Percentiles rank a stretch among this genome's conserved stretches.
Evolutionary conservation across 2,797 vertebrate genomes (phyloP).

Genomic region (Myripristis jacobus): DNA sequence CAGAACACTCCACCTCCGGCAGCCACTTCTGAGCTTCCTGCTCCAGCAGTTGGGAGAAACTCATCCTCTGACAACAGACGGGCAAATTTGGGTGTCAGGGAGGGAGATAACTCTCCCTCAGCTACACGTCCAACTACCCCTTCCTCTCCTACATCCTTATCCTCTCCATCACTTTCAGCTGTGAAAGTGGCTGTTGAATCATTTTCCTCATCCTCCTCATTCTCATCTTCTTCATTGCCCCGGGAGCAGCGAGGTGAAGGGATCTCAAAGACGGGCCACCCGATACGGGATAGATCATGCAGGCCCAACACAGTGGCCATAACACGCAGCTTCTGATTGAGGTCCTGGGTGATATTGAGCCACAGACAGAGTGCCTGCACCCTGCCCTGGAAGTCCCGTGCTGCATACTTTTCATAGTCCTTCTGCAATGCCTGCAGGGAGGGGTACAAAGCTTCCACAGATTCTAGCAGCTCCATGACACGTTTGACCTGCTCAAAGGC

Average conservation of each 20-base stretch:
- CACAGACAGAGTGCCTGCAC: slow-evolving; percentile 99
- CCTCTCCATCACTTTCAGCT: slow-evolving; percentile 89
- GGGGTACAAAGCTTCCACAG: slow-evolving; percentile 97
- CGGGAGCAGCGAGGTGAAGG: slow-evolving; percentile 93
- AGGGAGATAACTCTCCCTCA: slow-evolving; percentile 78
- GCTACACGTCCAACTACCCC: slow-evolving; percentile 33
- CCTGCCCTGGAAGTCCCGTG: slow-evolving; percentile 96
- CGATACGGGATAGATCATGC: slow-evolving; percentile 93
- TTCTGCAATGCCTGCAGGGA: slow-evolving; percentile 96
- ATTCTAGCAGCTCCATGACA: slow-evolving; percentile 96
- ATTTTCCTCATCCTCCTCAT: slow-evolving; percentile 83
- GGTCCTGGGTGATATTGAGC: slow-evolving; percentile 98
- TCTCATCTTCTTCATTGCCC: slow-evolving; percentile 84
- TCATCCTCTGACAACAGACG: slow-evolving; percentile 91
- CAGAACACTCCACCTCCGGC: slow-evolving; percentile 83
- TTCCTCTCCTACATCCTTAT: slow-evolving; percentile 77
- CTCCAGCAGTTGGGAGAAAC: slow-evolving; percentile 76
- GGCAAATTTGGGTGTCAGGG: slow-evolving; percentile 82
- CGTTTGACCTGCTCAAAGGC: slow-evolving; percentile 97
- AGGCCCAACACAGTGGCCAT: slow-evolving; percentile 99
- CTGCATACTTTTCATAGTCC: slow-evolving; percentile 98
- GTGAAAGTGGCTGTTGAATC: slow-evolving; percentile 86
- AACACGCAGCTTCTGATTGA: slow-evolving; percentile 98
- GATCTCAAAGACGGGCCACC: slow-evolving; percentile 99
- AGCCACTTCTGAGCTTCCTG: slow-evolving; percentile 49